phyloP scores from a whole-genome alignment of 2,888 invertebrate species.

The Lapara coniferarum region DNA sequence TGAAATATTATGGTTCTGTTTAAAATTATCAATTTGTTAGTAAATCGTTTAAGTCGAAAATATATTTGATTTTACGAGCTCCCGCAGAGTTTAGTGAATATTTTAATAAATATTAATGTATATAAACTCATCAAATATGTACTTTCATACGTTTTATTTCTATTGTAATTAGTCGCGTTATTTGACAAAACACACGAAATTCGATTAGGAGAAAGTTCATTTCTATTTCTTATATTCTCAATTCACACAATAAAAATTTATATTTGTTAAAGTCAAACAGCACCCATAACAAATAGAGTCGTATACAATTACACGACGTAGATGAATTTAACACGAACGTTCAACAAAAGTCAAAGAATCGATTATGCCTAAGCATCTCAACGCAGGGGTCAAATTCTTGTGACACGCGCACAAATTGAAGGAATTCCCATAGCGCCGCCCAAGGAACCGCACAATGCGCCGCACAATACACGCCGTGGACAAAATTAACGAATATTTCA shows the following conservation, averaged over 20 bases:
- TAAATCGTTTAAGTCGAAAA: neutral
- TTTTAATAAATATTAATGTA: too few relatives aligned
- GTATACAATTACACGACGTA: conserved; percentile 59
- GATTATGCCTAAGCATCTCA: conserved; percentile 54
- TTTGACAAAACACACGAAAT: neutral
- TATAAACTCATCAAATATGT: too few relatives aligned
- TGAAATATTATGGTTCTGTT: neutral
- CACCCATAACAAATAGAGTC: conserved; percentile 66
- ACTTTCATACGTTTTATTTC: too few relatives aligned
- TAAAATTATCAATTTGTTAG: neutral
- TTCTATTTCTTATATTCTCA: neutral
- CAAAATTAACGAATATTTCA: conserved; percentile 73
- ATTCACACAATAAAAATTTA: conserved; percentile 31
- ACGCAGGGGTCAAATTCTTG: conserved; percentile 63
- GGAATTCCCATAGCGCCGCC: conserved; percentile 79
- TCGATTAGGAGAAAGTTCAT: neutral
- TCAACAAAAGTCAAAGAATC: conserved; percentile 60
- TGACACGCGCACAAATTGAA: conserved; percentile 80
- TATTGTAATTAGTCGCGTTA: too few relatives aligned
- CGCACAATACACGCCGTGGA: conserved; percentile 57
- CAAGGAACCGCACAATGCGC: conserved; percentile 65
- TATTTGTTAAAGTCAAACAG: conserved; percentile 36
- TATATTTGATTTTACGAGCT: neutral
- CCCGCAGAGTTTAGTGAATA: neutral
- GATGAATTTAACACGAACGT: conserved; percentile 69